Percentiles rank a stretch among this genome's conserved stretches.
These are phyloP conservation scores for Tenebrosternarchus preto DNA, from an alignment of 2,113 vertebrate species.

Conservation along the genomic window DNA sequence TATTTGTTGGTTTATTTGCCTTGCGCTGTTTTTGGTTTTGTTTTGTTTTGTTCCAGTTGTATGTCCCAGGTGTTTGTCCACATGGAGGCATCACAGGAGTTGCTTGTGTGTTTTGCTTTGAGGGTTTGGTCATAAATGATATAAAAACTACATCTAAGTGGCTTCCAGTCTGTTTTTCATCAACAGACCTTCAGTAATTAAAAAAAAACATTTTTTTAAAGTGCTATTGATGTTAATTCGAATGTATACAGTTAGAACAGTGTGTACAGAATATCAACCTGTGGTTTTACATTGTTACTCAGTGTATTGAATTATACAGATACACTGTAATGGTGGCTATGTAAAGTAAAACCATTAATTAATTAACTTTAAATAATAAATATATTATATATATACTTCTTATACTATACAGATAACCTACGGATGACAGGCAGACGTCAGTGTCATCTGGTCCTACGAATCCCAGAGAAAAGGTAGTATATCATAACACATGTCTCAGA, in stretches of 20 bases:
- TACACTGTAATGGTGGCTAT: no score
- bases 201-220: background rate
- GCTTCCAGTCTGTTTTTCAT: background rate
- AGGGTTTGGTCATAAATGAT: conserved; percentile 21
- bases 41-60: background rate
- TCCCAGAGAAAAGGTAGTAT: background rate
- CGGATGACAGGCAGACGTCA: background rate
- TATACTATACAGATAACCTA: no score
- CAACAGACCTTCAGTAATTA: background rate
- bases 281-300: no score
- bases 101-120: conserved; percentile 15
- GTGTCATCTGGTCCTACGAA: background rate
- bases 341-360: no score
- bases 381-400: no score
- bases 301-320: no score
- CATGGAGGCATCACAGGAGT: background rate
- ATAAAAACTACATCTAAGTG: conserved; percentile 4
- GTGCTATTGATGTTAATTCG: no score
- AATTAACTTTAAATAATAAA: background rate
- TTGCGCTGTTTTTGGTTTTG: background rate
- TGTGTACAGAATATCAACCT: no score
- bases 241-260: no score
- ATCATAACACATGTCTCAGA: conserved; percentile 13
- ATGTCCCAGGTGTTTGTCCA: conserved; percentile 32
- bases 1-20: conserved; percentile 19